Evolutionary conservation across 2,113 vertebrate species (phyloP), one percentile per base, ranked within the genome.

Genomic region (Silurus asotus): DNA sequence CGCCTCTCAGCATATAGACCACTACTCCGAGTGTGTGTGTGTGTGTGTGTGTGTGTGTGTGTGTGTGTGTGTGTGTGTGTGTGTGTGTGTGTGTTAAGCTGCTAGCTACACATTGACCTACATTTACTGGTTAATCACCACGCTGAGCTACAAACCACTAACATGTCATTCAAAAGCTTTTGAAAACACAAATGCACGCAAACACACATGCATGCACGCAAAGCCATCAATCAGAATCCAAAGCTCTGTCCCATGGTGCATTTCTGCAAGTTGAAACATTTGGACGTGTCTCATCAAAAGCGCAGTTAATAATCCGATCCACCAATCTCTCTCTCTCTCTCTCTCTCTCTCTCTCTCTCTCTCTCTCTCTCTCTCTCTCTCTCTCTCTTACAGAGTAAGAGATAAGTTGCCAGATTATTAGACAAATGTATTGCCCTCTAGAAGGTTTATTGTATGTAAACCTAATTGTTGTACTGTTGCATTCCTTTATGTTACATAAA

Each of bases 101-200:
- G 37, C 67, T 83, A 53, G 77, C 58, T 84, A 82, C 85, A 84
- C 84, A 87, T 64, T 89, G 86, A 87, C 88, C 88, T 87, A 87
- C 83, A 87, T 89, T 89, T 20, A 85, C 37, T 45, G 45, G 81
- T 86, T 85, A 85, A 82, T 89, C 87, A 83, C 75, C 75, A 65
- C 69, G 53, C 83, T 78, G 76, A 56, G 86, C 78, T 83, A 83
- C 81, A 80, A 77, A 61, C 74, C 81, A 51, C 80, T 83, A 9
- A 74, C 70, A 83, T 81, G 56, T 69, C 75, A 61, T 56, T 85
- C 82, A 28, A 55, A 59, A 76, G 59, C 74, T 51, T 48, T 67
- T 82, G 65, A 65, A 74, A 51, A 81, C 64, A 61, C 51, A 20
- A 13, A 49, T 19, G 59, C 62, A 69, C 51, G 49, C 25, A 51